Evolutionary conservation across 2,113 vertebrate species (phyloP).

Genomic region (human): DNA sequence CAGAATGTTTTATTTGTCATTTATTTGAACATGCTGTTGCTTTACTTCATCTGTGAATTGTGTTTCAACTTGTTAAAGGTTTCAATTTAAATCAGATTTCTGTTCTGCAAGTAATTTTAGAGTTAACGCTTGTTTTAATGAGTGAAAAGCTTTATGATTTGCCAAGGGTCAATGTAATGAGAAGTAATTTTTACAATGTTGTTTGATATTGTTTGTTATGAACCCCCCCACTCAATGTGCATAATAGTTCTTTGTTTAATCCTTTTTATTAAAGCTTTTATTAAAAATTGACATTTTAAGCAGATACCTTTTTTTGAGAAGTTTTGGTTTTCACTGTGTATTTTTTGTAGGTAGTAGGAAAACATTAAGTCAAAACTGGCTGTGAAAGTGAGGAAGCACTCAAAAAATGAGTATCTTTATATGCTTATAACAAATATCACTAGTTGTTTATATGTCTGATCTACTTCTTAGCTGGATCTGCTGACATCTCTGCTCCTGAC

Average conservation of each 20-base stretch:
- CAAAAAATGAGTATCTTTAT: neutral
- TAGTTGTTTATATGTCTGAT: neutral
- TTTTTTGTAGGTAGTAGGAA: neutral
- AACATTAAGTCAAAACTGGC: neutral
- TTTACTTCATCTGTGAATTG: conserved; percentile 74
- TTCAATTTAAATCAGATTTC: conserved; percentile 83
- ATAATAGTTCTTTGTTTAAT: conserved; percentile 17
- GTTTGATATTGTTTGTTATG: conserved; percentile 76
- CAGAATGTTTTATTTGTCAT: conserved; percentile 55
- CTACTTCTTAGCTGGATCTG: neutral
- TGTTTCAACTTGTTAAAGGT: conserved; percentile 74
- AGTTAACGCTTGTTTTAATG: conserved; percentile 81
- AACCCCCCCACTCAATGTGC: neutral
- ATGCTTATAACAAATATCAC: neutral
- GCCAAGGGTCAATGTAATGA: conserved; percentile 80
- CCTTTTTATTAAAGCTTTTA: neutral
- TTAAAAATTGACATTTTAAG: neutral
- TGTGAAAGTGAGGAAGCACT: neutral
- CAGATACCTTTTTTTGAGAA: neutral
- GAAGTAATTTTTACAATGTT: conserved; percentile 79
- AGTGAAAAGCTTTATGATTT: conserved; percentile 83
- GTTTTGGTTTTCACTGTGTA: conserved; percentile 2
- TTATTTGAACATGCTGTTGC: conserved; percentile 50
- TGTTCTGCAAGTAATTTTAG: conserved; percentile 78
- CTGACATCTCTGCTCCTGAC: neutral